Evolutionary conservation across 2,113 vertebrate genomes (phyloP), one percentile per base, ranked within the genome.

Genomic region (Siniperca knerii): DNA sequence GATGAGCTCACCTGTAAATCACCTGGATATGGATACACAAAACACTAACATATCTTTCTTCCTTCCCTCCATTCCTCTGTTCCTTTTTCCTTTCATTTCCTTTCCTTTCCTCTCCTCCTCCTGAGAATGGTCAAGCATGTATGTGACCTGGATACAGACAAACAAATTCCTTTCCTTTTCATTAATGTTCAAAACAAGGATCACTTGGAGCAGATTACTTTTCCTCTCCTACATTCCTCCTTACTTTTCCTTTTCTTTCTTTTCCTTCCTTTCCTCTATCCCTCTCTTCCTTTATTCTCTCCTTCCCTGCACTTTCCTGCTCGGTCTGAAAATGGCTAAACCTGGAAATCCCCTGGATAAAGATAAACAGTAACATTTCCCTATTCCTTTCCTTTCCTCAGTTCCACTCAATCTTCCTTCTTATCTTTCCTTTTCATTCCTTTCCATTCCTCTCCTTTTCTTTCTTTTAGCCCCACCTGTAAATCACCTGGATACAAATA

Each of bases 261-360:
- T 1, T 33, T 20, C 15, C 4, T 35, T 54, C 46, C 46, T 35
- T 15, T 15, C 21, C 66, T 54, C 37, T 57, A 48, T 29, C 46
- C 18, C 10, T 21, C 57, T 18, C 4, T 46, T 54, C 44, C 25
- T 50, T 18, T 23, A 3, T 21, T 12, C 25, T n/a, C 35, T 35
- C 5, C 8, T 29, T 74, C 12, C 25, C 29, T 29, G 29, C 29
- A 29, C 29, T 29, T 29, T 29, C 29, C 29, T 29, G 29, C 29
- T 29, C 29, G 2, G 29, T 29, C 29, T 29, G 29, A 29, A 29
- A 29, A 29, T 29, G 29, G 80, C 29, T 73, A 16, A 50, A 60
- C 20, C 62, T 64, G 54, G 21, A 76, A 61, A 76, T 61, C 72
- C 40, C 44, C 66, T 62, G 35, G 16, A 75, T 50, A 9, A 37